Evolutionary conservation across 1,140 invertebrate genomes (phyloP), one percentile per base, ranked within the genome.

Genomic region (Bombus soroeensis): DNA sequence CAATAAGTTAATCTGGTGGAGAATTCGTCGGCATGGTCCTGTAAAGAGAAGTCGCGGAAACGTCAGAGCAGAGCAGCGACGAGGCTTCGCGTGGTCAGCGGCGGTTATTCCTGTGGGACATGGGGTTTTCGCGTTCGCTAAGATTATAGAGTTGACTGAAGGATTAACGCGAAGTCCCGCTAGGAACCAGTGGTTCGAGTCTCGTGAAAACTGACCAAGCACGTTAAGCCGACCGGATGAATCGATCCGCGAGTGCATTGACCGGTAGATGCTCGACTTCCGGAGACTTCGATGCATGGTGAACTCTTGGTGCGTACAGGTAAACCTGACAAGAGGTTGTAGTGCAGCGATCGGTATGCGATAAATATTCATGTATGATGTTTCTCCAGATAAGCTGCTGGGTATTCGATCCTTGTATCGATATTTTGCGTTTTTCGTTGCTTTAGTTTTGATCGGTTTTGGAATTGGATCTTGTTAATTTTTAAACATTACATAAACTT

Each of bases 131-230:
- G 28, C 81, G 81, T 86, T 83, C 64, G 74, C 71, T 77, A 86
- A 86, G 85, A 86, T 86, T 74, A 62, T 81, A 83, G 70, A 86
- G 85, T 77, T 83, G 85, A 86, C 73, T 62, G 13, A 53, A 34
- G 85, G 85, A 86, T 86, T 86, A 86, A 32, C 64, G 53, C 34
- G 47, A 71, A 72, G 73, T 83, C 64, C 81, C 12, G 37, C 59
- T 25, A 37, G 72, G 28, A 82, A 47, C 53, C 10, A 32, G 12
- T 10, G 73, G 41, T 78, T 37, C 62, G 53, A 75, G 76, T 28
- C 59, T 75, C 83, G 70, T 70, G 83, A 85, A 87, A 87, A 85
- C 83, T 84, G 83, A 76, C 81, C 83, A 78, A 87, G 83, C 71
- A 57, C 59, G 86, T 62, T 79, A 85, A 87, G 68, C 83, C 77